Evolutionary conservation across 2,113 vertebrate species (phyloP).

Genomic region (Podarcis raffonei): DNA sequence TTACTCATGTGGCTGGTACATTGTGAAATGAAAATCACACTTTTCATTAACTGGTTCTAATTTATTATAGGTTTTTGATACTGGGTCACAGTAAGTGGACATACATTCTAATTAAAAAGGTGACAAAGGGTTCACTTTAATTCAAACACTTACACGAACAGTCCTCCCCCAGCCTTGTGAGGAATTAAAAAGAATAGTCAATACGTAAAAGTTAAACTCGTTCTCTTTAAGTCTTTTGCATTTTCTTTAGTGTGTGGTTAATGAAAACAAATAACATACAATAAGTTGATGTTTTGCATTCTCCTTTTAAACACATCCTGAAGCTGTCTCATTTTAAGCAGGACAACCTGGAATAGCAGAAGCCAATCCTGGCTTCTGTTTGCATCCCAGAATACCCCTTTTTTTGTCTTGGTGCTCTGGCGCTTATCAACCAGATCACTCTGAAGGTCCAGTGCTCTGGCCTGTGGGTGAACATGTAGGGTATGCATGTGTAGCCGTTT

Average conservation of each 20-base stretch:
- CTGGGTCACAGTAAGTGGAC: constrained; percentile 6
- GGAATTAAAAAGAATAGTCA: background rate
- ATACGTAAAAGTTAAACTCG: background rate
- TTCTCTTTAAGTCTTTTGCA: background rate
- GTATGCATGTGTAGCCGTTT: background rate
- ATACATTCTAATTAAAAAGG: constrained; percentile 35
- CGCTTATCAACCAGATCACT: too few species aligned
- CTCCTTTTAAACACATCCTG: background rate
- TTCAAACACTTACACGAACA: background rate
- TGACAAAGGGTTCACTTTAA: constrained; percentile 18
- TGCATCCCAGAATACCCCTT: too few species aligned
- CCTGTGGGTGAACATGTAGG: too few species aligned
- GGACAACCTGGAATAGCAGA: too few species aligned
- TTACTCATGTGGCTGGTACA: constrained; percentile 34
- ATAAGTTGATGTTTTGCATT: background rate
- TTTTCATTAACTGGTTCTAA: constrained; percentile 39
- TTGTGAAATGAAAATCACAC: constrained; percentile 38
- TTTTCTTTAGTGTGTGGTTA: background rate
- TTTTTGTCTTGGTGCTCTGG: too few species aligned
- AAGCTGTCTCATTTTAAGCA: too few species aligned
- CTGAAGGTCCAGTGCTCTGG: too few species aligned
- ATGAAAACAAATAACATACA: background rate
- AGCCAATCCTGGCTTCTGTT: too few species aligned
- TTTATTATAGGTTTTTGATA: constrained; percentile 34
- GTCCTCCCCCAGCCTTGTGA: background rate